Conservation (phyloP, 2,797 vertebrate species). For the Gymnodraco acuticeps region DNA sequence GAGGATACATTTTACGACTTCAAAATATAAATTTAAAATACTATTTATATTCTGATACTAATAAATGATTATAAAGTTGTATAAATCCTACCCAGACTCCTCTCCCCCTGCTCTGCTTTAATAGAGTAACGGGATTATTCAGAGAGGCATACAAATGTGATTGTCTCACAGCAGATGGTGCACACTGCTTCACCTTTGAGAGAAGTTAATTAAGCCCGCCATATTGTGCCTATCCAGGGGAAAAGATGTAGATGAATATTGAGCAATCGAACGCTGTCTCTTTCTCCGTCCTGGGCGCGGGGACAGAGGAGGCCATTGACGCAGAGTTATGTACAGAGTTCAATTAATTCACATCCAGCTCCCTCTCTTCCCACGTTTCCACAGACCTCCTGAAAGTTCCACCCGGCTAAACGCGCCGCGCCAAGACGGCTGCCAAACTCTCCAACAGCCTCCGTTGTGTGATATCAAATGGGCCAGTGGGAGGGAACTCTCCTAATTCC, state of each 20-base stretch:
- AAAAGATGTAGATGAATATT: constrained; percentile 99
- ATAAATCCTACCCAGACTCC: constrained; percentile 72
- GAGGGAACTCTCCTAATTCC: constrained; percentile 77
- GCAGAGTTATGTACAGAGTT: constrained; percentile 94
- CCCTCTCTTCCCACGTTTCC: constrained; percentile 95
- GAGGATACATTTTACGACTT: neutral
- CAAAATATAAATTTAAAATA: constrained; percentile 14
- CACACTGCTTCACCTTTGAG: constrained; percentile 99
- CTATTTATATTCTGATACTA: constrained; percentile 49
- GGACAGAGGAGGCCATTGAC: constrained; percentile 94
- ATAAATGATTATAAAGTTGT: constrained; percentile 84
- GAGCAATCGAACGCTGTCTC: constrained; percentile 95
- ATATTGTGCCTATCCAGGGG: constrained; percentile 98
- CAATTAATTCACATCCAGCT: constrained; percentile 93
- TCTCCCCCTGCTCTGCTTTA: constrained; percentile 69
- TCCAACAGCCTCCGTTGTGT: constrained; percentile 90
- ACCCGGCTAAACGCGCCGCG: constrained; percentile 89
- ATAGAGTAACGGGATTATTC: constrained; percentile 97
- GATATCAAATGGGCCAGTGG: constrained; percentile 87
- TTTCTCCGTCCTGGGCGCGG: constrained; percentile 90
- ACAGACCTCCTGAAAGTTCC: constrained; percentile 90
- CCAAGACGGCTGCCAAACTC: constrained; percentile 91
- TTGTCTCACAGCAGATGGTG: constrained; percentile 99
- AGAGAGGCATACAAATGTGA: constrained; percentile 96
- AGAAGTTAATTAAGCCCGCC: constrained; percentile 99